Conservation (phyloP, 2,113 vertebrate genomes). For the Okapia johnstoni region DNA sequence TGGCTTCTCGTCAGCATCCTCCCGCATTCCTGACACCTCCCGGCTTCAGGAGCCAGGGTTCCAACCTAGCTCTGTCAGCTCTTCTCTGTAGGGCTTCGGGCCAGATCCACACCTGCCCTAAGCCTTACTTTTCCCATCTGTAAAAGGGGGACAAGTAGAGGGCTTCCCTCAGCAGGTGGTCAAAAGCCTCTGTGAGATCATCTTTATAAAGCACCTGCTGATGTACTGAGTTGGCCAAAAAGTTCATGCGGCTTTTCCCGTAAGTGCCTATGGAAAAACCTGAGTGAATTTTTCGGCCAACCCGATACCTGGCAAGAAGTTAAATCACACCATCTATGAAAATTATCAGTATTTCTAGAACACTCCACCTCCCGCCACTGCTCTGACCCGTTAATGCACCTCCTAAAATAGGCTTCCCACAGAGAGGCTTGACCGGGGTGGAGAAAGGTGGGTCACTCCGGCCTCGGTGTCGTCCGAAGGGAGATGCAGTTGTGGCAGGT, state of each 20-base stretch:
- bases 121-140: background rate
- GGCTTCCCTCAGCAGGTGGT: background rate
- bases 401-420: background rate
- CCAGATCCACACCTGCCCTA: background rate
- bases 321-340: fast-evolving
- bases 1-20: background rate
- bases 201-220: background rate
- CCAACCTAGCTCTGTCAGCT: background rate
- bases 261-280: background rate
- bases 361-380: no score
- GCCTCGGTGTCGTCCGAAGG: fast-evolving
- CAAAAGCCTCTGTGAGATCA: background rate
- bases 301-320: background rate
- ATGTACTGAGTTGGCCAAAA: background rate
- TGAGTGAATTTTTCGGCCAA: background rate
- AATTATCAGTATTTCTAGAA: background rate
- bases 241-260: background rate
- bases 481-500: background rate
- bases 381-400: background rate
- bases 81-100: background rate
- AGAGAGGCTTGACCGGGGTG: background rate
- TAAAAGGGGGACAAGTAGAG: background rate
- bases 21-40: background rate
- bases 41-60: background rate
- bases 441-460: background rate